These are phyloP conservation scores for Diplodus sargus DNA, from an alignment of 2,797 vertebrate species.

Conservation along the genomic window DNA sequence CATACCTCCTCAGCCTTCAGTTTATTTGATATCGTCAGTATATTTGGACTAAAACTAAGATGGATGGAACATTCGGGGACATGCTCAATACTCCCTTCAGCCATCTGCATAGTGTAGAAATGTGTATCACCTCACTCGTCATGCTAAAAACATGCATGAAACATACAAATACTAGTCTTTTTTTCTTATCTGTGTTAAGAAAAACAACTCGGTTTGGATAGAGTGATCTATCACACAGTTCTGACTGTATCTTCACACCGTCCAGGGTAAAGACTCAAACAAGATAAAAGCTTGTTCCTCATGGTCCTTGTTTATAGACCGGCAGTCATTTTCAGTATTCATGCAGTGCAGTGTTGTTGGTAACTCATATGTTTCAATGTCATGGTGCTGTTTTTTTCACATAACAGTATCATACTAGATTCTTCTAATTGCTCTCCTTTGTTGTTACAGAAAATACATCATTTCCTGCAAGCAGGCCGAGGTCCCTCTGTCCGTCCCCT, in stretches of 20 bases:
- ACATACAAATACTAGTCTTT: neutral
- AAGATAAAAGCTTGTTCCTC: neutral
- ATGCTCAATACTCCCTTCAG: neutral
- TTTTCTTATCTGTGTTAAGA: too few relatives aligned
- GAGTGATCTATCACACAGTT: neutral
- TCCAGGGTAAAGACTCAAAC: neutral
- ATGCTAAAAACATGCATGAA: neutral
- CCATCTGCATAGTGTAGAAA: neutral
- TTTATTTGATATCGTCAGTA: neutral
- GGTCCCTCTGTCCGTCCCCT: conserved; percentile 92
- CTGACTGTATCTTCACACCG: neutral
- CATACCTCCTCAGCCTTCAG: neutral
- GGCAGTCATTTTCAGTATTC: neutral
- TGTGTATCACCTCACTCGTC: neutral
- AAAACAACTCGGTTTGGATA: neutral
- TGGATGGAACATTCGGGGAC: neutral
- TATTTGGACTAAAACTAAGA: neutral
- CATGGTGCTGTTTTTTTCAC: neutral
- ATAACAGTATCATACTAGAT: neutral
- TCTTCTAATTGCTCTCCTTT: neutral
- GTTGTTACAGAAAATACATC: conserved; percentile 89
- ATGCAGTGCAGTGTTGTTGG: neutral
- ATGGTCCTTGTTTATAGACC: neutral
- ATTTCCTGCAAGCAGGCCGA: conserved; percentile 91
- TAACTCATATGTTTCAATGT: neutral